phyloP scores from a whole-genome alignment of 2,888 invertebrate species.

The Biston betularia region DNA sequence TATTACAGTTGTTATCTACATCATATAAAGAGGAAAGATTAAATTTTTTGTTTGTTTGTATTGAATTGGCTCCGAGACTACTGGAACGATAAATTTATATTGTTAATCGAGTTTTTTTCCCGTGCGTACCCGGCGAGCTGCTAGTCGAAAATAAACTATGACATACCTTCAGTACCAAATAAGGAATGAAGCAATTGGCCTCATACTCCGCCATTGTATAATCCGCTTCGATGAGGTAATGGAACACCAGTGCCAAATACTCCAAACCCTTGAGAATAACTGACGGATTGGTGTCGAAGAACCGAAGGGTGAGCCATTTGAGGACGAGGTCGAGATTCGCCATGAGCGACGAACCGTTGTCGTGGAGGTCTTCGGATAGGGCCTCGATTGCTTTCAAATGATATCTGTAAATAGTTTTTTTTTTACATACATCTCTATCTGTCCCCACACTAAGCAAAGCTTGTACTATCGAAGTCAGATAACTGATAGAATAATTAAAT shows the following conservation, averaged over 20 bases:
- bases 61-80: too few relatives aligned
- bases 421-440: too few relatives aligned
- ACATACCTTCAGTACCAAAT: slow-evolving; percentile 94
- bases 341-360: slow-evolving; percentile 92
- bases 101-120: too few relatives aligned
- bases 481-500: too few relatives aligned
- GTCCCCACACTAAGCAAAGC: too few relatives aligned
- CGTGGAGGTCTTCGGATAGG: slow-evolving; percentile 92
- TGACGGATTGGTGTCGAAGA: slow-evolving; percentile 99
- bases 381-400: slow-evolving; percentile 98
- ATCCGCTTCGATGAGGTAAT: slow-evolving; percentile 91
- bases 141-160: too few relatives aligned
- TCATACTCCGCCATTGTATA: slow-evolving; percentile 96
- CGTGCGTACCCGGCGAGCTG: too few relatives aligned
- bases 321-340: slow-evolving; percentile 97
- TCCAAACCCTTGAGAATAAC: slow-evolving; percentile 98
- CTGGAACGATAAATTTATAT: too few relatives aligned
- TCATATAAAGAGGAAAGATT: too few relatives aligned
- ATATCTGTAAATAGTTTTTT: slow-evolving; percentile 89
- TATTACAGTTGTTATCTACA: too few relatives aligned
- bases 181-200: slow-evolving; percentile 97
- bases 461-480: too few relatives aligned
- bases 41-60: too few relatives aligned
- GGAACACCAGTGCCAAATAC: slow-evolving; percentile 94
- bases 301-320: slow-evolving; percentile 98